Percentiles rank a stretch among this genome's conserved stretches.
Conservation (phyloP, 1,140 invertebrate species). For the Nephotettix cincticeps region DNA sequence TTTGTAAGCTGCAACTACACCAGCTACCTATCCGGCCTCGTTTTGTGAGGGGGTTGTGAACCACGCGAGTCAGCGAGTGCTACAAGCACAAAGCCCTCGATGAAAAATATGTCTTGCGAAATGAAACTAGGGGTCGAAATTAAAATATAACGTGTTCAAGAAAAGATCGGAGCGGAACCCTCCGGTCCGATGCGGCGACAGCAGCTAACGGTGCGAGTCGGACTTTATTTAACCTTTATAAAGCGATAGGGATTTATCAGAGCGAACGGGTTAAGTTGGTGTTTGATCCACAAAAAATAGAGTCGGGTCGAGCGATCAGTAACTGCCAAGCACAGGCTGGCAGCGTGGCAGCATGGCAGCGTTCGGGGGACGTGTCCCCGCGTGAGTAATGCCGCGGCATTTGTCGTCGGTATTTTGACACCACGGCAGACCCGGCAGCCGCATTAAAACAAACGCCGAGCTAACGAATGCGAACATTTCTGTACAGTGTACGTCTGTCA, state of each 20-base stretch:
- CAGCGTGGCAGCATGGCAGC: not conserved
- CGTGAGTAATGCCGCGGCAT: not conserved
- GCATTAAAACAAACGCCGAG: conserved; percentile 4
- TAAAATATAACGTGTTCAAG: not conserved
- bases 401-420: conserved; percentile 3
- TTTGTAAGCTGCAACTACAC: too few relatives aligned
- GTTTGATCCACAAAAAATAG: conserved; percentile 12
- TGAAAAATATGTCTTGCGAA: too few relatives aligned
- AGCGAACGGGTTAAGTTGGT: not conserved
- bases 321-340: conserved; percentile 1
- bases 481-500: not conserved
- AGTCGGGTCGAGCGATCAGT: not conserved
- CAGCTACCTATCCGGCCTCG: too few relatives aligned
- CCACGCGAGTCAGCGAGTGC: too few relatives aligned
- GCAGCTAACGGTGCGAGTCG: not conserved
- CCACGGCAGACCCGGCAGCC: not conserved
- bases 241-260: conserved; percentile 7
- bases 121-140: not conserved
- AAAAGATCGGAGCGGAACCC: conserved; percentile 1
- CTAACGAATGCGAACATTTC: conserved; percentile 1
- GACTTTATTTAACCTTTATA: conserved; percentile 7
- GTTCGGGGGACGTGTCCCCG: not conserved
- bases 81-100: too few relatives aligned
- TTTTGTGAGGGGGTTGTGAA: too few relatives aligned
- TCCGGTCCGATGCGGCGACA: not conserved